A percentile compares a stretch with the other conserved stretches of the same genome.
phyloP scores from a whole-genome alignment of 2,888 invertebrate genomes.

The Acronicta alni region DNA sequence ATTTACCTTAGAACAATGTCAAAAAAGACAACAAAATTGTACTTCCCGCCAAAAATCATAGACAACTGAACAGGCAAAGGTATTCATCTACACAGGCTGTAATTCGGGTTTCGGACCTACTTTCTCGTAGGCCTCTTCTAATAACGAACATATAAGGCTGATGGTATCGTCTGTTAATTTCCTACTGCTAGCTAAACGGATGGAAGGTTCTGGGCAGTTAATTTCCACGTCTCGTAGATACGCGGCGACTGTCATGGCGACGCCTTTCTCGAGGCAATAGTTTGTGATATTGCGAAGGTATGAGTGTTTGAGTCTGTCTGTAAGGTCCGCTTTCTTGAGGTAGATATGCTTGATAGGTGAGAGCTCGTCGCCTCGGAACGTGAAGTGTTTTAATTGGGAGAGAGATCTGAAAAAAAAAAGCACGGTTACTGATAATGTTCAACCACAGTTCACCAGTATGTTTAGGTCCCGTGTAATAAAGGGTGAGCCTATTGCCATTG shows the following conservation, averaged over 20 bases:
- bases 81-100: slow-evolving; percentile 52
- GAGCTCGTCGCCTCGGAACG: slow-evolving; percentile 89
- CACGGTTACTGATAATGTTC: not conserved
- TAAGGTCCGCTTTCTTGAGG: slow-evolving; percentile 86
- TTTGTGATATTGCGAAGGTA: slow-evolving; percentile 91
- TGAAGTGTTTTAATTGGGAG: slow-evolving; percentile 79
- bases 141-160: slow-evolving; percentile 68
- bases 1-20: slow-evolving; percentile 9
- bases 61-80: slow-evolving; percentile 22
- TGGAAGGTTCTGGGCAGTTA: slow-evolving; percentile 91
- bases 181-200: slow-evolving; percentile 92
- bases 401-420: slow-evolving; percentile 75
- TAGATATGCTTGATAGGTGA: slow-evolving; percentile 94
- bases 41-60: slow-evolving; percentile 40
- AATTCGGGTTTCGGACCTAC: slow-evolving; percentile 78
- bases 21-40: slow-evolving; percentile 41
- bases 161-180: slow-evolving; percentile 91
- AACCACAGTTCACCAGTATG: too few relatives aligned
- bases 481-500: too few relatives aligned
- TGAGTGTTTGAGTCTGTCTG: slow-evolving; percentile 81
- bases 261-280: slow-evolving; percentile 90
- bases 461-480: too few relatives aligned
- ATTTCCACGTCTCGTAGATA: slow-evolving; percentile 92
- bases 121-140: slow-evolving; percentile 81
- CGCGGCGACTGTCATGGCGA: slow-evolving; percentile 92